Evolutionary conservation across 2,888 invertebrate genomes (phyloP).

Genomic region (Spilarctia lutea): DNA sequence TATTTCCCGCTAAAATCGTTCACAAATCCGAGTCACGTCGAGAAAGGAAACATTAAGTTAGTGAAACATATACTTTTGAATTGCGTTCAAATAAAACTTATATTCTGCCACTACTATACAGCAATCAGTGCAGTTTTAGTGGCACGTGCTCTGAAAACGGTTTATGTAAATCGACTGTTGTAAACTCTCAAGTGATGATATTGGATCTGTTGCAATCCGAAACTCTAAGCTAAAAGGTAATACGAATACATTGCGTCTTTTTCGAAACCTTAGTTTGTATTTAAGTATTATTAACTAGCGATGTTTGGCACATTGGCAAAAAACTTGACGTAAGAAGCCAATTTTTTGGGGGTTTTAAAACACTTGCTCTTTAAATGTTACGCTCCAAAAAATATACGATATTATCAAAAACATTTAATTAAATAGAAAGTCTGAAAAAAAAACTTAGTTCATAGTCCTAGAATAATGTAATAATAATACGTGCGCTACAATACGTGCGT

Average conservation of each 20-base stretch:
- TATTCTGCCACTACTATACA: constrained; percentile 41
- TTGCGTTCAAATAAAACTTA: constrained; percentile 50
- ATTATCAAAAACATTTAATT: background rate
- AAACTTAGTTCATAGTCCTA: background rate
- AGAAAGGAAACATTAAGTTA: constrained; percentile 29
- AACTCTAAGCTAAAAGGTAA: constrained; percentile 56
- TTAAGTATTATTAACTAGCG: constrained; percentile 25
- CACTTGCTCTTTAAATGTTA: background rate
- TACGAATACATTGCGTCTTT: constrained; percentile 60
- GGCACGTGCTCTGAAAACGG: constrained; percentile 61
- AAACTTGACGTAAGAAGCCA: too few relatives aligned
- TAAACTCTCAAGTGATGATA: constrained; percentile 65
- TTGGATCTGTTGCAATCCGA: constrained; percentile 52
- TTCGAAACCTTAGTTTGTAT: constrained; percentile 39
- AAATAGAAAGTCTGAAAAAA: background rate
- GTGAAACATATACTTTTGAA: constrained; percentile 43
- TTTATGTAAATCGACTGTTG: constrained; percentile 69
- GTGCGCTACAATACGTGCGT: too few relatives aligned
- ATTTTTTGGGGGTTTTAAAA: background rate
- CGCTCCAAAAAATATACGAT: background rate
- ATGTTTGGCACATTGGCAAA: background rate
- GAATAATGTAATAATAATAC: too few relatives aligned
- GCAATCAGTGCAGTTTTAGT: constrained; percentile 64
- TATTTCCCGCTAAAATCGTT: constrained; percentile 9
- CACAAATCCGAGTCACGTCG: constrained; percentile 14